Base-by-base conservation (phyloP, 1,140 invertebrate genomes). In the Drosophila burlai region DNA sequence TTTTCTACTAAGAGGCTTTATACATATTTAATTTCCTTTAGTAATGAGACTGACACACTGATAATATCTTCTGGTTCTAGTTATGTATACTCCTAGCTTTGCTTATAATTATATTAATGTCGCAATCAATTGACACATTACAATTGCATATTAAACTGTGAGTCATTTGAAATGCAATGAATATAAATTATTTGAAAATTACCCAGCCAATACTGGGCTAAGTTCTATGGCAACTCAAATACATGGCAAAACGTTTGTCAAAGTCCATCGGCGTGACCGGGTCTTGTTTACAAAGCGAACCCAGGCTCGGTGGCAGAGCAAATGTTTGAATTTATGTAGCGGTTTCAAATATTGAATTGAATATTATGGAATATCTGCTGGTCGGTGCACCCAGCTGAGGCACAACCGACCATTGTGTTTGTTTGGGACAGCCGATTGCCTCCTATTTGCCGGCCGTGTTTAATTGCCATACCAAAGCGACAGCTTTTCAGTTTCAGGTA, bases 321-420 rank as follows among this genome's bases (percentile, higher is more conserved):
- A 86, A 87, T 89, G 81, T 84, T 89, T 84, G 74, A 79, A 92
- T 92, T 91, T 92, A 92, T 92, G 83, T 67, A 85, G 83, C 80
- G 91, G 83, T 91, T 91, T 90, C 84, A 80, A 91, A 87, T 92
- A 89, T 92, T 92, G 91, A 91, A 92, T 92, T 91, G 79, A 89
- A 91, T 92, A 92, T 92, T 89, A 91, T 89, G 80, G 81, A 89
- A 77, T 68, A 78, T 81, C 64, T 71, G 68, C 66, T 71, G 68
- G 68, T 59, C 16, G 68, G 43, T 36, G 10, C 69, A 47, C 57
- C 42, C 65, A 69, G 68, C 58, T 67, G 52, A 34, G 49, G 63
- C 31, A 61, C 43, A 43, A 38, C 54, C 66, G 13, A 34, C 36
- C 47, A 64, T 60, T 52, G 36, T 84, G 50, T 49, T 62, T 83